These are phyloP conservation scores for Quadriops clusia DNA, from an alignment of 2,888 invertebrate genomes.

Conservation along the genomic window DNA sequence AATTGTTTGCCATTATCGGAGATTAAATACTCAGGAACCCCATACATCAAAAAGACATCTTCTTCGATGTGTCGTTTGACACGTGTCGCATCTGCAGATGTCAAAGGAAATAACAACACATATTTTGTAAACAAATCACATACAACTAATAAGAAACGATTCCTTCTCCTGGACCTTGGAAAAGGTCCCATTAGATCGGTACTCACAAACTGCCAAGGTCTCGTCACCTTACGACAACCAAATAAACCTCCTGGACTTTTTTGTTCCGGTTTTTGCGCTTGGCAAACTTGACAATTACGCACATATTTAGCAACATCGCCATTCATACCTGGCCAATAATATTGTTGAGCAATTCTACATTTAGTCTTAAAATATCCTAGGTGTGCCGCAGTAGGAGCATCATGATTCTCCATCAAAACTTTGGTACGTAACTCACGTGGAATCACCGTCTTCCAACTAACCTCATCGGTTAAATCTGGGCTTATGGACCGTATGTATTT, in stretches of 20 bases:
- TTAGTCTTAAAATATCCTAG: background rate
- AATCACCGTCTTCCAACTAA: too few relatives aligned
- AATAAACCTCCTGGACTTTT: background rate
- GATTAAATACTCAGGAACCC: too few relatives aligned
- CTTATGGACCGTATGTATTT: background rate
- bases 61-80: too few relatives aligned
- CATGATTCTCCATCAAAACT: slow-evolving; percentile 1
- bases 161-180: background rate
- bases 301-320: slow-evolving; percentile 1
- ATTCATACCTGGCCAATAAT: background rate
- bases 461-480: background rate
- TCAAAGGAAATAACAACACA: too few relatives aligned
- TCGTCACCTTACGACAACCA: background rate
- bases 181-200: slow-evolving; percentile 2
- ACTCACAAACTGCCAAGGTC: background rate
- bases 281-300: background rate
- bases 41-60: too few relatives aligned
- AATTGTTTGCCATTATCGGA: too few relatives aligned
- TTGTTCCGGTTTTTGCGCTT: background rate
- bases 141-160: background rate
- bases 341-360: background rate
- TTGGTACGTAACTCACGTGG: too few relatives aligned
- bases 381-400: background rate
- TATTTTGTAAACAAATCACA: too few relatives aligned
- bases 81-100: too few relatives aligned